Conservation (phyloP, 2,888 invertebrate species). For the Archips crataeganus region DNA sequence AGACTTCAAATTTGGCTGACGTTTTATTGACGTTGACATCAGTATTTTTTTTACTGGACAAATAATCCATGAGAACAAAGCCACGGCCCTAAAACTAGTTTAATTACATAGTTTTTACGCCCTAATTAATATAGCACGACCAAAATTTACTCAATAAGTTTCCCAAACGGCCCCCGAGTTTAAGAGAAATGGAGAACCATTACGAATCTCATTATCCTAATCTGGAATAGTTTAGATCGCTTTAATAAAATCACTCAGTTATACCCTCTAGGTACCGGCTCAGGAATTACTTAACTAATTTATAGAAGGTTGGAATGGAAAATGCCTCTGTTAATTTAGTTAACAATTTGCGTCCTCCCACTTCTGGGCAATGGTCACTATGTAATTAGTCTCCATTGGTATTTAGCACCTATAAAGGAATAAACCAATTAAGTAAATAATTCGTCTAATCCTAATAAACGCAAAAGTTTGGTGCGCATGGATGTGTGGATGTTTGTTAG, state of each 20-base stretch:
- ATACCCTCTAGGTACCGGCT: slow-evolving; percentile 22
- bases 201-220: slow-evolving; percentile 37
- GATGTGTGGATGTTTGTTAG: too few species aligned
- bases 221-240: slow-evolving; percentile 37
- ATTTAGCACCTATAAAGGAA: too few species aligned
- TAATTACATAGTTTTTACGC: background rate
- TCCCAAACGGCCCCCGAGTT: slow-evolving; percentile 20
- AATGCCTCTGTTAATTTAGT: slow-evolving; percentile 26
- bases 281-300: slow-evolving; percentile 28
- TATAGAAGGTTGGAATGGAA: slow-evolving; percentile 18
- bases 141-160: slow-evolving; percentile 24
- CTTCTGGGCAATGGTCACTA: background rate
- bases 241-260: slow-evolving; percentile 39
- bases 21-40: too few species aligned
- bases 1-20: too few species aligned
- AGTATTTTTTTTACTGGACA: too few species aligned
- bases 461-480: too few species aligned
- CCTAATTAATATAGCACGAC: slow-evolving; percentile 8
- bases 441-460: too few species aligned
- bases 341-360: background rate
- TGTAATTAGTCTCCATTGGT: background rate
- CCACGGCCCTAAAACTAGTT: background rate
- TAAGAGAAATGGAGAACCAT: slow-evolving; percentile 33
- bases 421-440: too few species aligned
- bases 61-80: too few species aligned